Evolutionary conservation across 2,888 invertebrate species (phyloP), one percentile per base, ranked within the genome.

Genomic region (Adelphocoris suturalis): DNA sequence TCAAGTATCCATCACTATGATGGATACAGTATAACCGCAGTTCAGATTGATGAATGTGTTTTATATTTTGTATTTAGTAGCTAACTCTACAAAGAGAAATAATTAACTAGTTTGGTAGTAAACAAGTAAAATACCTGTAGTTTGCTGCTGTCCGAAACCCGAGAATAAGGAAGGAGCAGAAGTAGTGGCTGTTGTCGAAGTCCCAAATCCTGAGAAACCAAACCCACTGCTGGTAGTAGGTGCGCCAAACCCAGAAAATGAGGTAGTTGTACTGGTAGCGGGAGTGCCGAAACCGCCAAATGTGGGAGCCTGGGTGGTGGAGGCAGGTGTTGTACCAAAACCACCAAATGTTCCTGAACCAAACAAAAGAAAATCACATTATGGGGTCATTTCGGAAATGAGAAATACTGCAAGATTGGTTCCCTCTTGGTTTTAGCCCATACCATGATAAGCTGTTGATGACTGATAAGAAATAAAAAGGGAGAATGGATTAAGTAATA

Each of bases 131-230:
- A 23, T 23, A 88, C 88, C 78, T 46, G 28, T 27, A 37, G 89
- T 81, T 47, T 52, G 82, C 23, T 57, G 57, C 52, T 93, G 93
- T 2, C 93, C 93, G 89, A 92, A 92, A n/a, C 93, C 92, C 27
- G 92, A 92, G 89, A 92, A 92, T 19, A 92, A 93, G 23, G 95
- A 94, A 0, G 95, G 93, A 7, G 95, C 94, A 16, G 95, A 93
- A 16, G 95, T 94, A 7, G 94, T 93, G 76, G 95, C 94, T 14
- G 95, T 93, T 0, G 94, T 92, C 0, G 94, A 94, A 91, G 95
- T 93, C 76, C 95, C 95, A 93, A 95, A 95, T n/a, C 93, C 93
- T 23, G 92, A 92, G 90, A 92, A 92, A 27, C 92, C 91, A 12
- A 89, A 85, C n/a, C 91, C 85, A 14, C 92, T 90, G 12, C 91